These are phyloP conservation scores for Hormaphis cornu DNA, from an alignment of 1,140 invertebrate species.

Conservation along the genomic window DNA sequence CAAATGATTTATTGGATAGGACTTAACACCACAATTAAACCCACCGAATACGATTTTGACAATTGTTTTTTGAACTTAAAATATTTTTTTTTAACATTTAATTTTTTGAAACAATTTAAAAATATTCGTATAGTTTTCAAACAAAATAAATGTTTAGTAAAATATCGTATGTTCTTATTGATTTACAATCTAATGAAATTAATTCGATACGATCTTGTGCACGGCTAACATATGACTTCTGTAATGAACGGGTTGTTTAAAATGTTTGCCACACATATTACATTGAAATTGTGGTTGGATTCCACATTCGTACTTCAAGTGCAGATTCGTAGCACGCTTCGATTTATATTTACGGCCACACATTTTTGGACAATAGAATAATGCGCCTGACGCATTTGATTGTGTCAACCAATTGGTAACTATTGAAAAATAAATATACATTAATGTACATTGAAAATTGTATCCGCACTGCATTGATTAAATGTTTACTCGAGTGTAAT, in stretches of 20 bases:
- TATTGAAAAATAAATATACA: neutral
- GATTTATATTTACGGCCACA: constrained; percentile 44
- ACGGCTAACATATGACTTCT: constrained; percentile 23
- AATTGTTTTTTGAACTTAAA: no score
- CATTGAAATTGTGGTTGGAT: constrained; percentile 13
- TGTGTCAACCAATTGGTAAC: neutral
- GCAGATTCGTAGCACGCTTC: constrained; percentile 43
- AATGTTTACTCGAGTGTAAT: neutral
- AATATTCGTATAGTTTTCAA: no score
- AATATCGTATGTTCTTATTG: neutral
- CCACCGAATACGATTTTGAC: no score
- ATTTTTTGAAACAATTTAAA: no score
- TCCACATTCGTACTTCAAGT: constrained; percentile 48
- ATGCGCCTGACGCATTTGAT: neutral
- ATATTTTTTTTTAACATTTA: no score
- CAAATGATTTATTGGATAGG: no score
- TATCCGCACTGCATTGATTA: neutral
- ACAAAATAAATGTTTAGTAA: neutral
- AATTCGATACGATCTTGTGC: neutral
- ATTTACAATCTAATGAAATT: neutral
- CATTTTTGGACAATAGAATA: constrained; percentile 34
- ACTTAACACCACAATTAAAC: no score
- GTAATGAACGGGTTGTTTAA: constrained; percentile 16
- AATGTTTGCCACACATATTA: neutral
- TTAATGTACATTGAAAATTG: neutral